phyloP scores from a whole-genome alignment of 2,888 invertebrate species.

The Adelphocoris suturalis region DNA sequence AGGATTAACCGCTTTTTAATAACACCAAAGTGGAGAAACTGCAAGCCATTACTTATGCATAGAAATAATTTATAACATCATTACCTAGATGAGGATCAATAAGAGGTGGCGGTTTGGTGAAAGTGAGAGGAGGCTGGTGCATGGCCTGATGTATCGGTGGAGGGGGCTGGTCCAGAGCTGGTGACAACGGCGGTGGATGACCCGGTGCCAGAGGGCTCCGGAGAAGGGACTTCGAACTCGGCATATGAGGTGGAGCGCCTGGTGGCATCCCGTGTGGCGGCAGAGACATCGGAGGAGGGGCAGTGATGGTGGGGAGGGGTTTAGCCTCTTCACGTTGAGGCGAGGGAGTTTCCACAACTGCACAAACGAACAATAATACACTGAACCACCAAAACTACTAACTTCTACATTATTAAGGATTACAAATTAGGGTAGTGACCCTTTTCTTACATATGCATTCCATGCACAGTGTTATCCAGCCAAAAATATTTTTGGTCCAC shows the following conservation, averaged over 20 bases:
- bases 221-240: conserved; percentile 8
- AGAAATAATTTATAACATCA: no score
- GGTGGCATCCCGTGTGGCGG: conserved; percentile 20
- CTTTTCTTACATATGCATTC: no score
- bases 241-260: conserved; percentile 24
- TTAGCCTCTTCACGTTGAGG: conserved; percentile 30
- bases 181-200: conserved; percentile 47
- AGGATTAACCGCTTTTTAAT: no score
- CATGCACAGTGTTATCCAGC: no score
- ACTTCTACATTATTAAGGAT: no score
- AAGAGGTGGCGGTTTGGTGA: conserved; percentile 59
- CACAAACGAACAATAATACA: background rate
- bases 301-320: background rate
- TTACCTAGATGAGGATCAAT: conserved; percentile 54
- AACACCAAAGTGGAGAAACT: no score
- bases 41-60: no score
- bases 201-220: conserved; percentile 30
- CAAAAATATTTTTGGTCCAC: no score
- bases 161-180: conserved; percentile 65
- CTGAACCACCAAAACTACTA: no score
- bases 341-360: conserved; percentile 25
- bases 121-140: conserved; percentile 51
- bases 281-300: background rate
- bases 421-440: no score
- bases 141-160: conserved; percentile 62